Evolutionary conservation across 2,888 invertebrate species (phyloP), one percentile per base, ranked within the genome.

Genomic region (Steinernema carpocapsae): DNA sequence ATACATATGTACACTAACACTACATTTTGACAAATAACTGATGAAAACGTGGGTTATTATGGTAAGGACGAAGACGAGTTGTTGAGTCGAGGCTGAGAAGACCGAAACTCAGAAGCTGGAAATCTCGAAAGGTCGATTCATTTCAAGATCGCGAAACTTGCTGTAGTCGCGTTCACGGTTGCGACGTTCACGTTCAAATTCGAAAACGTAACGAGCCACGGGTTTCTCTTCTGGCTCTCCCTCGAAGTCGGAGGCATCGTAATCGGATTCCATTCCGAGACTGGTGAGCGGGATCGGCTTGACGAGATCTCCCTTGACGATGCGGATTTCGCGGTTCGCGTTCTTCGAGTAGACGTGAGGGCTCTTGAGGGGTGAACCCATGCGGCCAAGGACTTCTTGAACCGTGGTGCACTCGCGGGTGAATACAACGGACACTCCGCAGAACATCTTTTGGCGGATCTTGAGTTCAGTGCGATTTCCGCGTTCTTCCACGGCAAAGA

Each of bases 401-500:
- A 48, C 56, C 14, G 42, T 76, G 19, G 64, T 64, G n/a, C 70
- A 74, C 43, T 78, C 75, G 42, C 56, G 76, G 0, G 72, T 56
- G 64, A 80, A 81, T 24, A 80, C 72, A 19, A 82, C 80, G 52
- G 75, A 76, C 14, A 80, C 74, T 22, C 76, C 79, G 56, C 70
- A 56, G 64, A 72, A 79, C 32, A 29, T 72, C n/a, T 73, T 42
- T 43, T 74, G 74, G 12, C 74, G 56, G 32, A 80, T 43, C 14
- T 72, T 48, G 56, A 77, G 72, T n/a, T 56, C 74, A 42, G 73
- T 72, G 29, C 77, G 72, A 37, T 78, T 74, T n/a, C 45, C 43
- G n/a, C 72, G 74, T 70, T 81, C 80, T 32, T 76, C 79, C 37
- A 80, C 64, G 29, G 81, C 76, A 56, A 80, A 82, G 42, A 80